phyloP scores from a whole-genome alignment of 2,797 vertebrate genomes.

The Phylloscopus collybita region DNA sequence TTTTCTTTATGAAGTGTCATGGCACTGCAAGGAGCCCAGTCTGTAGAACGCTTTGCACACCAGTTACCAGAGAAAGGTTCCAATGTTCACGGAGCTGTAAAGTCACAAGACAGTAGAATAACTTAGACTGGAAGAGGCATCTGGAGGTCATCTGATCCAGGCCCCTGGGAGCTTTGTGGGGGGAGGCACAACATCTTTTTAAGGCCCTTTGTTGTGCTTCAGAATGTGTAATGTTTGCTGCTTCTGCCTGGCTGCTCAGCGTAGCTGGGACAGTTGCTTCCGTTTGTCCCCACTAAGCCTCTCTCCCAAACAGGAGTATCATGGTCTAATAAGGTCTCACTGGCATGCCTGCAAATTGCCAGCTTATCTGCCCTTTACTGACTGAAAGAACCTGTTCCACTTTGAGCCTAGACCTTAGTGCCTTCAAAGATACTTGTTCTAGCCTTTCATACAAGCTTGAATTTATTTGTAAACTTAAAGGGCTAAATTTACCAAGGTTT shows the following conservation, averaged over 20 bases:
- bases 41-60: background rate
- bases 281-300: background rate
- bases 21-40: background rate
- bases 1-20: background rate
- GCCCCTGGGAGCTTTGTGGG: background rate
- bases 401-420: background rate
- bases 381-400: background rate
- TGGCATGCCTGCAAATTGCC: background rate
- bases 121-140: background rate
- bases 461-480: background rate
- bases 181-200: background rate
- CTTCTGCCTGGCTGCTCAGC: background rate
- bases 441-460: background rate
- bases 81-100: background rate
- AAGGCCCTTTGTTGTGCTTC: background rate
- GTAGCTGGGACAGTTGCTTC: background rate
- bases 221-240: background rate
- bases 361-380: background rate
- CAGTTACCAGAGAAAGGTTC: background rate
- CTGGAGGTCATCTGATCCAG: background rate
- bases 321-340: background rate
- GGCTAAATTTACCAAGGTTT: background rate
- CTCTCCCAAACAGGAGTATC: background rate
- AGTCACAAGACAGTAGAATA: background rate
- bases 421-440: background rate